Conservation (phyloP, 1,140 invertebrate species). For the Ceratosolen fusciceps region DNA sequence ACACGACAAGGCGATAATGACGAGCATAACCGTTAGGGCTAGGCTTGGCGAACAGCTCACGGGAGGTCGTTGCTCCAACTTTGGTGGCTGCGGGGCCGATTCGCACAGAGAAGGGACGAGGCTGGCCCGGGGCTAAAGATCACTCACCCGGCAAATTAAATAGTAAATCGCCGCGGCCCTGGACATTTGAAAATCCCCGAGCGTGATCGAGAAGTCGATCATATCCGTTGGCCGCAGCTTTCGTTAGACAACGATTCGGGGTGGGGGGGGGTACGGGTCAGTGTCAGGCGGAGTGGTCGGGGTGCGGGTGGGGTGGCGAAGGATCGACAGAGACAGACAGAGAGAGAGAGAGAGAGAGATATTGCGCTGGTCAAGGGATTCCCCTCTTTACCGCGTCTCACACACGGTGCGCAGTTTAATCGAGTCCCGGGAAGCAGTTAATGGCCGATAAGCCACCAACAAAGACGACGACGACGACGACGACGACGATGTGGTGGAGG, state of each 20-base stretch:
- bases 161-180: slow-evolving; percentile 55
- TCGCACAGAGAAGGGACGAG: no score
- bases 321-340: no score
- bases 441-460: no score
- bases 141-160: slow-evolving; percentile 64
- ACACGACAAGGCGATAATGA: slow-evolving; percentile 67
- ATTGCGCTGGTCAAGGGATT: no score
- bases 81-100: slow-evolving; percentile 51
- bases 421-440: no score
- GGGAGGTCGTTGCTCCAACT: slow-evolving; percentile 51
- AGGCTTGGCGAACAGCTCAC: slow-evolving; percentile 60
- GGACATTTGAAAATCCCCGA: background rate
- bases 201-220: no score
- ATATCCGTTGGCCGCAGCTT: no score
- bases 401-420: no score
- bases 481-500: no score
- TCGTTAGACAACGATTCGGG: background rate
- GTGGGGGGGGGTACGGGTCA: background rate
- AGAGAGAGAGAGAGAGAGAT: no score
- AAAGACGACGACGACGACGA: no score
- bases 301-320: background rate
- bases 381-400: no score
- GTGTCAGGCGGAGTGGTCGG: background rate
- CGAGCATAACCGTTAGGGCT: slow-evolving; percentile 63
- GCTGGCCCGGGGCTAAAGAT: slow-evolving; percentile 55